Percentiles rank a stretch among this genome's conserved stretches.
Evolutionary conservation across 1,140 invertebrate species (phyloP).

Genomic region (Hesperophylax magnus): DNA sequence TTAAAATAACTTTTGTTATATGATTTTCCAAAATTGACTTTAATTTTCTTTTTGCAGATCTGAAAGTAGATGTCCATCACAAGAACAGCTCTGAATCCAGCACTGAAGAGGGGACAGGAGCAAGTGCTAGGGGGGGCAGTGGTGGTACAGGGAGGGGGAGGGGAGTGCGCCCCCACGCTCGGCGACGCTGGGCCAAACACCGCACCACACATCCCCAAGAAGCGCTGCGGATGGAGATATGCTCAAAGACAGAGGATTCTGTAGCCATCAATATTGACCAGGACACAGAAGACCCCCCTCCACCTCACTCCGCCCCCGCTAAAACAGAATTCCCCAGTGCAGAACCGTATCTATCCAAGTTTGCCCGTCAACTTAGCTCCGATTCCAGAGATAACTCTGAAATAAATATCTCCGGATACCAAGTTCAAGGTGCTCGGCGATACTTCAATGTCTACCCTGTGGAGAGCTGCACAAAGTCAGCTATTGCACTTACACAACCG

Average conservation of each 20-base stretch:
- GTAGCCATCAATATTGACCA: conserved; percentile 66
- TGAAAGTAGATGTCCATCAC: conserved; percentile 93
- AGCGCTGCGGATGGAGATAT: conserved; percentile 59
- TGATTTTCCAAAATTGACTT: no score
- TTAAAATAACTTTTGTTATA: no score
- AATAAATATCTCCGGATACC: conserved; percentile 64
- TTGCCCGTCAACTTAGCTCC: conserved; percentile 66
- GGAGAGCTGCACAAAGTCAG: conserved; percentile 68
- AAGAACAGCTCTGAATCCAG: conserved; percentile 92
- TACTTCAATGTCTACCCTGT: conserved; percentile 65
- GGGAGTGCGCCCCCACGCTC: conserved; percentile 6
- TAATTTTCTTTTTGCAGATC: conserved; percentile 71
- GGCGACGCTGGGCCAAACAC: conserved; percentile 52
- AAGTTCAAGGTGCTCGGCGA: conserved; percentile 57
- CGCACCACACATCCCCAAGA: conserved; percentile 60
- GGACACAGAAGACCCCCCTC: conserved; percentile 53
- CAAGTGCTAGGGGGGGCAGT: conserved; percentile 43
- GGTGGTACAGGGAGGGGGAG: conserved; percentile 50
- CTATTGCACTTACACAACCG: conserved; percentile 63
- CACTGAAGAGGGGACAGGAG: conserved; percentile 55
- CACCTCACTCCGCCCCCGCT: conserved; percentile 47
- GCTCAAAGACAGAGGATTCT: conserved; percentile 61
- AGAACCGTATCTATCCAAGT: conserved; percentile 67
- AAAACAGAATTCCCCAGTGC: conserved; percentile 66
- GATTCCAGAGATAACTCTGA: conserved; percentile 70